These are phyloP conservation scores for Acronicta aceris DNA, from an alignment of 2,888 invertebrate species.

Conservation along the genomic window DNA sequence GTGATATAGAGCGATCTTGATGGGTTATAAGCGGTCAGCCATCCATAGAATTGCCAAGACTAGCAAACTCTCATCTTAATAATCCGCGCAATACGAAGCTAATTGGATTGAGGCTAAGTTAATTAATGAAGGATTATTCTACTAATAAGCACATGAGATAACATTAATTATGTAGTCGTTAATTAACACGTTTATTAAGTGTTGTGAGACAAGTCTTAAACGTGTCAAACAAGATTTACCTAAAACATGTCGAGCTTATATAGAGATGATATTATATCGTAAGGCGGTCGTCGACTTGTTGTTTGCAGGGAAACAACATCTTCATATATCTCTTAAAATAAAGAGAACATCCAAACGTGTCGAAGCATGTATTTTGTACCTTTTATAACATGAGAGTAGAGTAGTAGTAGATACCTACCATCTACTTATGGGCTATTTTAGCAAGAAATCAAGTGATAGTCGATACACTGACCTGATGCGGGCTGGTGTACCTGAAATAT, in stretches of 20 bases:
- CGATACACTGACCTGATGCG: too few relatives aligned
- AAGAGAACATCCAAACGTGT: too few relatives aligned
- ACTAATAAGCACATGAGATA: constrained; percentile 2
- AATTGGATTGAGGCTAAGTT: constrained; percentile 1
- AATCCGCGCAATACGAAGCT: not conserved
- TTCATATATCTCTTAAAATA: not conserved
- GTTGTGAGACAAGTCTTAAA: too few relatives aligned
- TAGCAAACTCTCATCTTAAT: not conserved
- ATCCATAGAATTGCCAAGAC: too few relatives aligned
- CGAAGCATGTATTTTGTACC: too few relatives aligned
- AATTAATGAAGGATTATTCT: constrained; percentile 1
- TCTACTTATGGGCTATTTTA: too few relatives aligned
- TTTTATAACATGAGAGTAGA: too few relatives aligned
- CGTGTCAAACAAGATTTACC: not conserved
- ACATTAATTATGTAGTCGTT: not conserved
- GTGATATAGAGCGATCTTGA: too few relatives aligned
- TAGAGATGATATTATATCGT: not conserved
- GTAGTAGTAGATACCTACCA: too few relatives aligned
- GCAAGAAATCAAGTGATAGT: too few relatives aligned
- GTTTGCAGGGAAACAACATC: not conserved
- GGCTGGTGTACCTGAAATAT: too few relatives aligned
- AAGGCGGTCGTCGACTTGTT: not conserved
- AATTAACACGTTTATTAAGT: not conserved
- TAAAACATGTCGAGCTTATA: not conserved
- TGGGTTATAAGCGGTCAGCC: too few relatives aligned